These are phyloP conservation scores for Alexandromys oeconomus DNA, from an alignment of 2,797 vertebrate species.

Conservation along the genomic window DNA sequence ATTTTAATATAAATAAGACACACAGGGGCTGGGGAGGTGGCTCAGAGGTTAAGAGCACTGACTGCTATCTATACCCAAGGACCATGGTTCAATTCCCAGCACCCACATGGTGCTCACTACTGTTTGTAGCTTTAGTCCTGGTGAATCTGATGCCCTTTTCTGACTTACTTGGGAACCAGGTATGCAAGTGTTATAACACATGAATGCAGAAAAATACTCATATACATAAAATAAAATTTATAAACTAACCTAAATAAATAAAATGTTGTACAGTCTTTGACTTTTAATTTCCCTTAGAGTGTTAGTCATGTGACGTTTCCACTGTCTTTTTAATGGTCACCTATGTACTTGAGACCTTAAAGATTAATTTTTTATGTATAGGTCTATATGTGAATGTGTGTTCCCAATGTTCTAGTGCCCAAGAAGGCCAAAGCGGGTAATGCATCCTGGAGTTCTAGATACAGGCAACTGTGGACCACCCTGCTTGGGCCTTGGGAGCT, in stretches of 20 bases:
- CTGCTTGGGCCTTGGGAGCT: neutral
- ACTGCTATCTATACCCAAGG: too few species aligned
- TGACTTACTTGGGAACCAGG: too few species aligned
- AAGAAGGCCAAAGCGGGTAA: neutral
- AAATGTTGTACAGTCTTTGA: neutral
- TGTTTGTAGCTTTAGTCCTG: neutral
- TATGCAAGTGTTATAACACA: neutral
- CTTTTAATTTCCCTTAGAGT: neutral
- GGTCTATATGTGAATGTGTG: neutral
- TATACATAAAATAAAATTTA: neutral
- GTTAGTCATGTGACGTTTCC: neutral
- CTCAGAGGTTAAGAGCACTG: too few species aligned
- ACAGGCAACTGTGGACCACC: neutral
- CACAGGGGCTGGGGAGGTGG: too few species aligned
- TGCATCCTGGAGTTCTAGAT: neutral
- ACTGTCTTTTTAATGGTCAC: neutral
- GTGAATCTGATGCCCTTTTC: neutral
- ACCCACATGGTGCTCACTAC: too few species aligned
- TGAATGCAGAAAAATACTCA: neutral
- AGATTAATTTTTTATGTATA: neutral
- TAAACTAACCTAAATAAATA: neutral
- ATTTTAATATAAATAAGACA: neutral
- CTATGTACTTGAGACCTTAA: neutral
- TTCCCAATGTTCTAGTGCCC: neutral
- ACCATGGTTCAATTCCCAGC: too few species aligned